Evolutionary conservation across 1,140 invertebrate species (phyloP), one percentile per base, ranked within the genome.

Genomic region (Glomeris maerens): DNA sequence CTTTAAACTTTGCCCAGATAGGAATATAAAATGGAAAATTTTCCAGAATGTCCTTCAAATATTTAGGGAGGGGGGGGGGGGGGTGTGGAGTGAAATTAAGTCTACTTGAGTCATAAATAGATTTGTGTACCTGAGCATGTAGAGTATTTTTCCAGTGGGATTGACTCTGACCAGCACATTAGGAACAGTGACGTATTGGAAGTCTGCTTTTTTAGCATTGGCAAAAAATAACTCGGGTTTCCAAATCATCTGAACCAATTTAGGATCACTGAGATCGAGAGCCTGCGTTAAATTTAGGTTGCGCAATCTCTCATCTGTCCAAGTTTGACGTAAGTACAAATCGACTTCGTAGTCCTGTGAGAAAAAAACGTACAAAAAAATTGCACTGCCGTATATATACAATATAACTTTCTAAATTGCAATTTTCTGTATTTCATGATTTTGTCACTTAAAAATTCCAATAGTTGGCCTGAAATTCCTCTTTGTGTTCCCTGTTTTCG

Each of bases 201-300:
- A 78, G 55, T 75, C 73, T 0, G 75, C 78, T 51, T 74, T 68
- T 62, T 80, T 81, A 23, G 77, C 78, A 61, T 81, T 81, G 25
- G 74, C 71, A 57, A 81, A 80, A 60, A 79, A 81, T 1, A 78
- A 72, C 58, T 81, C 78, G 0, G 78, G 78, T 48, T 79, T 75
- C 79, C 79, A 80, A 47, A 81, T 73, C 39, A 67, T 65, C 54
- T 74, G 71, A 1, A 78, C 71, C 36, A 78, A 59, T 45, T 71
- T 69, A 2, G 72, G 71, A 58, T 77, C 74, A 55, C 73, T 76
- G 3, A 77, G 59, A 52, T 76, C 71, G 3, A 77, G 58, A 0
- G 73, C 62, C 50, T 72, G 66, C 1, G 68, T 71, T 17, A 74
- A 65, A 25, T 72, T 67, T n/a, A 66, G 58, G 52, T 72, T 67